Percentiles rank a stretch among this genome's conserved stretches.
phyloP scores from a whole-genome alignment of 2,888 invertebrate genomes.

The Oligia strigilis region DNA sequence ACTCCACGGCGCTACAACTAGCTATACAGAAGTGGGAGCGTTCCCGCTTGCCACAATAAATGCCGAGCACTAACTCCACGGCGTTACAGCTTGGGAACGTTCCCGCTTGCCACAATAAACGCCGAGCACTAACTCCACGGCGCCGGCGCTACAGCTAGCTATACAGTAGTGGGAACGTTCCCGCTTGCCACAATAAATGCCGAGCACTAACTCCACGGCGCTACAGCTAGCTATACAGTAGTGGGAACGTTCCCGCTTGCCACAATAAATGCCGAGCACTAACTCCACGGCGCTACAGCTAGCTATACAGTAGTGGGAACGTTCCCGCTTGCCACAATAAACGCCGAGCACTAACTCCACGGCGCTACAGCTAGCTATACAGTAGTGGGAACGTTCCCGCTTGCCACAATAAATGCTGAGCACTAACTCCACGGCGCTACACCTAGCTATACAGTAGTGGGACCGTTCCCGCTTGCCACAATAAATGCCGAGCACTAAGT shows the following conservation, averaged over 20 bases:
- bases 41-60: background rate
- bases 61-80: background rate
- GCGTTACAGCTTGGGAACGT: background rate
- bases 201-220: background rate
- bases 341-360: background rate
- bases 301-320: background rate
- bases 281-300: background rate
- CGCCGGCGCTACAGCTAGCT: background rate
- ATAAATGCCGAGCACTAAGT: background rate
- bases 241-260: background rate
- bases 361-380: background rate
- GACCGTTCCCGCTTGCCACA: background rate
- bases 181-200: background rate
- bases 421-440: background rate
- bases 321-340: background rate
- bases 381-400: background rate
- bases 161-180: background rate
- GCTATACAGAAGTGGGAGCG: background rate
- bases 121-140: background rate
- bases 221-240: background rate
- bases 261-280: background rate
- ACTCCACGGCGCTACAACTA: background rate
- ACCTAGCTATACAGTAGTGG: background rate
- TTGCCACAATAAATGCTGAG: background rate
- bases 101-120: background rate